These are phyloP conservation scores for Trichomalopsis sarcophagae DNA, from an alignment of 1,140 invertebrate genomes.

Conservation along the genomic window DNA sequence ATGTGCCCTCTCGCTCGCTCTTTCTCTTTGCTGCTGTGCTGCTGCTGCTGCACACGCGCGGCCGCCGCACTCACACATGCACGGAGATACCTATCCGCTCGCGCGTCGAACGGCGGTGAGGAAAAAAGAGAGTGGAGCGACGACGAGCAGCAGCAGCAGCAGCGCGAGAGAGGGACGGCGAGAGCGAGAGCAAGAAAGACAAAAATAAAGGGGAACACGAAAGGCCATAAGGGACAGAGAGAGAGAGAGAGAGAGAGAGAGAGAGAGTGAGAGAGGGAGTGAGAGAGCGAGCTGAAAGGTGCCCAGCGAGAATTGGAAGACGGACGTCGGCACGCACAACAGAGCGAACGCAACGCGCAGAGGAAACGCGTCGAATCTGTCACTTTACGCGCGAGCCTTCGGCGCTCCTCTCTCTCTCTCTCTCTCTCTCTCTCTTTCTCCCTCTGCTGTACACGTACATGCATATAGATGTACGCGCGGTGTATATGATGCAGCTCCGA, in stretches of 20 bases:
- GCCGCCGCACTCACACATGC: not conserved
- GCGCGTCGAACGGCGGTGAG: slow-evolving; percentile 12
- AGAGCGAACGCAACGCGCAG: not conserved
- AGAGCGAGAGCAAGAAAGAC: slow-evolving; percentile 10
- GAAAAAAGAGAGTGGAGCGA: slow-evolving; percentile 6
- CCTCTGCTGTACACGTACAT: not conserved
- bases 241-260: slow-evolving; percentile 8
- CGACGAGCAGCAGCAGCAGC: slow-evolving; percentile 6
- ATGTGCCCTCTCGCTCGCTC: slow-evolving; percentile 5
- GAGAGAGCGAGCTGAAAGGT: slow-evolving; percentile 17
- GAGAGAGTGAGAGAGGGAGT: not conserved
- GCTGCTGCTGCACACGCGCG: not conserved
- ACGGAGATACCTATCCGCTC: not conserved
- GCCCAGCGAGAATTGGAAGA: slow-evolving; percentile 16
- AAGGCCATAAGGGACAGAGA: slow-evolving; percentile 30
- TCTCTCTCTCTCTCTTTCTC: too few relatives aligned
- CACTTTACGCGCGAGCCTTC: slow-evolving; percentile 42
- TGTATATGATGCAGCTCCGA: not conserved
- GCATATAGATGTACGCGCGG: too few relatives aligned
- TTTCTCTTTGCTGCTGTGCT: not conserved
- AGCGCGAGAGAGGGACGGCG: not conserved
- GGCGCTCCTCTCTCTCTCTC: not conserved
- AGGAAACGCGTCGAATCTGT: slow-evolving; percentile 47
- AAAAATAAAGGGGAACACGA: slow-evolving; percentile 43
- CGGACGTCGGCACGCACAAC: not conserved